Conservation (phyloP, 2,888 invertebrate genomes). For the Drosophila borealis region DNA sequence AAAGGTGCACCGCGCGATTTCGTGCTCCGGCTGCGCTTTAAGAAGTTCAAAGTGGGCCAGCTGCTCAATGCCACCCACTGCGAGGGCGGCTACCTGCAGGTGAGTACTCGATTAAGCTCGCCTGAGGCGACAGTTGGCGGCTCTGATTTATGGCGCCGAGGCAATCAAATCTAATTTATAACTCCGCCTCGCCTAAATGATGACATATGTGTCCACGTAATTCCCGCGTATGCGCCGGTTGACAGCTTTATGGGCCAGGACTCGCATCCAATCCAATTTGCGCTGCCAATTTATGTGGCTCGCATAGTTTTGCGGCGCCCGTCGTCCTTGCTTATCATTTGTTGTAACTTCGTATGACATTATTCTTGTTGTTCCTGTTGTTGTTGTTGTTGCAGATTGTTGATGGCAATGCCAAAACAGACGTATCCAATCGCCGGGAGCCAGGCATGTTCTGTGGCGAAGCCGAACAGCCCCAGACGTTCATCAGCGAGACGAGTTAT, state of each 20-base stretch:
- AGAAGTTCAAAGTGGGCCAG: conserved; percentile 96
- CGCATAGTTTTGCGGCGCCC: conserved; percentile 18
- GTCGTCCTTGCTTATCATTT: conserved; percentile 43
- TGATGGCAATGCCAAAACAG: conserved; percentile 95
- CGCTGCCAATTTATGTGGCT: conserved; percentile 38
- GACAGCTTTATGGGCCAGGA: conserved; percentile 56
- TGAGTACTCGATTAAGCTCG: conserved; percentile 80
- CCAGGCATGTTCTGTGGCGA: conserved; percentile 97
- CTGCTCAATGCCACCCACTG: conserved; percentile 95
- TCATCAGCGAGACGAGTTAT: conserved; percentile 97
- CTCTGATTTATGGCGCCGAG: conserved; percentile 73
- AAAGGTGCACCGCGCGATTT: conserved; percentile 95
- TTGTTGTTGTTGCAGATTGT: conserved; percentile 89
- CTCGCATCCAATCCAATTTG: conserved; percentile 35
- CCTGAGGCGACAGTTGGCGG: not conserved
- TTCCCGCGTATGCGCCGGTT: conserved; percentile 21
- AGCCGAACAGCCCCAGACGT: conserved; percentile 96
- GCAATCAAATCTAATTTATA: conserved; percentile 81
- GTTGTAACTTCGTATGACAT: conserved; percentile 37
- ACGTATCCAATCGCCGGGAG: conserved; percentile 94
- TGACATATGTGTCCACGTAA: conserved; percentile 66
- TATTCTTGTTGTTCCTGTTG: conserved; percentile 36
- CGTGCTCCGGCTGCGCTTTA: conserved; percentile 95
- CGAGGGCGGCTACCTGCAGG: conserved; percentile 95
- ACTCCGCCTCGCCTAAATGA: conserved; percentile 65